A percentile compares a stretch with the other conserved stretches of the same genome.
Conservation (phyloP, 1,140 invertebrate genomes). For the Drosophila lacertosa region DNA sequence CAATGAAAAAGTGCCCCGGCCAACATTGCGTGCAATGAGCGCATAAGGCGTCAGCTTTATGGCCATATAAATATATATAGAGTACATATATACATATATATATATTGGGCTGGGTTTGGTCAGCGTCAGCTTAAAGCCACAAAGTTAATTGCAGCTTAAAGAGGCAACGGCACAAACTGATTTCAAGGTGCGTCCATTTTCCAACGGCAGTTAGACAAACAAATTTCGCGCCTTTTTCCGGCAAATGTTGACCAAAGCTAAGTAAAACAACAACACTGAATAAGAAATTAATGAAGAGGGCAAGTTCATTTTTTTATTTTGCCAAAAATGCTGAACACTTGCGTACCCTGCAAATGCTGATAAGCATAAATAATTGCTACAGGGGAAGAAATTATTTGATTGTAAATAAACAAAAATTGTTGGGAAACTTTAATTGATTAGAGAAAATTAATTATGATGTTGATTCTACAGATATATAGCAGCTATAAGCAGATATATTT, state of each 20-base stretch:
- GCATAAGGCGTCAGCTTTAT: slow-evolving; percentile 54
- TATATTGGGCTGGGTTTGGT: slow-evolving; percentile 32
- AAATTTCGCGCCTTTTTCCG: slow-evolving; percentile 72
- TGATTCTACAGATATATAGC: no score
- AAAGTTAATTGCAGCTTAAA: slow-evolving; percentile 80
- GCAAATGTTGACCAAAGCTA: slow-evolving; percentile 62
- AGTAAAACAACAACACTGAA: slow-evolving; percentile 3
- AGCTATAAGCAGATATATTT: no score
- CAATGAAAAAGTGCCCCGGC: slow-evolving; percentile 74
- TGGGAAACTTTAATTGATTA: no score
- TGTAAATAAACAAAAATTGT: no score
- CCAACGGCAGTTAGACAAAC: slow-evolving; percentile 53
- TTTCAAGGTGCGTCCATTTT: slow-evolving; percentile 68
- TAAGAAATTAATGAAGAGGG: slow-evolving; percentile 9
- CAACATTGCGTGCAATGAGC: slow-evolving; percentile 57
- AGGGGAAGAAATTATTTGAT: no score
- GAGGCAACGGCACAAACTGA: slow-evolving; percentile 65
- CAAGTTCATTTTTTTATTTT: background rate
- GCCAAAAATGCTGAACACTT: background rate
- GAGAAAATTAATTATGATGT: no score
- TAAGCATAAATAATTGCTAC: no score
- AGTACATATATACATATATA: no score
- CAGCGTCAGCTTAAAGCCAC: slow-evolving; percentile 55
- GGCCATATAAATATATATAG: no score
- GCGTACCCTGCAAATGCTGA: slow-evolving; percentile 5